phyloP scores from a whole-genome alignment of 2,113 vertebrate species.

The Semnornis frantzii region DNA sequence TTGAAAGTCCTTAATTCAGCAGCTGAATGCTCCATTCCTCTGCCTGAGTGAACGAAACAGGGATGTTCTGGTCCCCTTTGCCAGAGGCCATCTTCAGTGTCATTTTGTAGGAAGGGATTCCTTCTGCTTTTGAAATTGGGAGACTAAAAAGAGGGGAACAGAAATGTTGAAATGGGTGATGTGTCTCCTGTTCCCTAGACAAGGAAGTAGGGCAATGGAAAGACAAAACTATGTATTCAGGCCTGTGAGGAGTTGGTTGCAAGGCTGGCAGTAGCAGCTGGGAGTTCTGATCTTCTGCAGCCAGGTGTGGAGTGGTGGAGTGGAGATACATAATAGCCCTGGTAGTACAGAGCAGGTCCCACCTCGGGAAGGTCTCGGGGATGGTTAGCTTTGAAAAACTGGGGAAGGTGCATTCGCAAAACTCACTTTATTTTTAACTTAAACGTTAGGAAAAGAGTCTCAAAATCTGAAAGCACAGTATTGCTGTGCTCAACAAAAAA shows the following conservation, averaged over 20 bases:
- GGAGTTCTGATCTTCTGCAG: not conserved
- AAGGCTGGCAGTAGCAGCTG: not conserved
- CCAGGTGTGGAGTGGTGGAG: accelerated
- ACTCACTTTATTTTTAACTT: not conserved
- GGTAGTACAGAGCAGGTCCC: not conserved
- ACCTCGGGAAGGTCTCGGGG: not conserved
- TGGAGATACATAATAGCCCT: not conserved
- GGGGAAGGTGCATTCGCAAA: not conserved
- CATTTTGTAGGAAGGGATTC: not conserved
- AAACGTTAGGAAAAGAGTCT: not conserved
- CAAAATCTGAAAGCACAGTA: not conserved
- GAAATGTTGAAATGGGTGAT: not conserved
- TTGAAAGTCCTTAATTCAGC: not conserved
- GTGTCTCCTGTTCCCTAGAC: not conserved
- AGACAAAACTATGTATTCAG: not conserved
- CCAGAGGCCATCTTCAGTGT: not conserved
- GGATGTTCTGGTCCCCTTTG: not conserved
- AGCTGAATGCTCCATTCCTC: not conserved
- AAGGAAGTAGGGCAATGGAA: not conserved
- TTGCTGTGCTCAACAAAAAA: not conserved
- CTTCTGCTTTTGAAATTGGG: not conserved
- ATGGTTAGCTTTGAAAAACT: not conserved
- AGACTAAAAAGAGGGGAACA: not conserved
- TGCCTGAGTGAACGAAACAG: accelerated
- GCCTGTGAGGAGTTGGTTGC: not conserved